These are phyloP conservation scores for Drosophila simulans DNA, from an alignment of 1,140 invertebrate species.

Conservation along the genomic window DNA sequence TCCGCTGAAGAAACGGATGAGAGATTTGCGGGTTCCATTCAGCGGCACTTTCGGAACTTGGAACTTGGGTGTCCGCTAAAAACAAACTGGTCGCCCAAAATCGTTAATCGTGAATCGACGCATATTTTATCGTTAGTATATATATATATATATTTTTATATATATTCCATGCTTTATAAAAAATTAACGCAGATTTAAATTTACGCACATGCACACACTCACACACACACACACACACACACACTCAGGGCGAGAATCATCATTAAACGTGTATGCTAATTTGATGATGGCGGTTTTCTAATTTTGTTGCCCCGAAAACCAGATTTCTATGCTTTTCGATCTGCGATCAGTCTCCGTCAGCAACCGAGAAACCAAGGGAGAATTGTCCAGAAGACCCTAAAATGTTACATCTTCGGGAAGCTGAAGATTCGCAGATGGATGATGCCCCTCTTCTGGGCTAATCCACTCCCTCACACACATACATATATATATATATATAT, in stretches of 20 bases:
- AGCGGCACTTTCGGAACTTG: constrained; percentile 19
- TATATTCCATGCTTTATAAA: constrained; percentile 74
- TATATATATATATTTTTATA: constrained; percentile 8
- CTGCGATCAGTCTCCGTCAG: constrained; percentile 24
- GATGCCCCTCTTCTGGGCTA: neutral
- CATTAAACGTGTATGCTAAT: constrained; percentile 83
- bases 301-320: constrained; percentile 66
- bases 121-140: constrained; percentile 43
- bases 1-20: constrained; percentile 23
- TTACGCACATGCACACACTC: constrained; percentile 46
- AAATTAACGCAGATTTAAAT: constrained; percentile 66
- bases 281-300: constrained; percentile 80
- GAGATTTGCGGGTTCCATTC: constrained; percentile 18
- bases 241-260: constrained; percentile 22
- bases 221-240: constrained; percentile 1
- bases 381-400: constrained; percentile 24
- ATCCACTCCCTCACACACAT: neutral
- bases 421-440: constrained; percentile 13
- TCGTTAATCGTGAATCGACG: constrained; percentile 40
- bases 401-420: constrained; percentile 18
- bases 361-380: constrained; percentile 27
- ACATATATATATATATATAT: neutral
- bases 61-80: neutral
- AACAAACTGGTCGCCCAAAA: constrained; percentile 47
- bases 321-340: constrained; percentile 50